Conservation (phyloP, 2,797 vertebrate genomes). For the Diceros bicornis region DNA sequence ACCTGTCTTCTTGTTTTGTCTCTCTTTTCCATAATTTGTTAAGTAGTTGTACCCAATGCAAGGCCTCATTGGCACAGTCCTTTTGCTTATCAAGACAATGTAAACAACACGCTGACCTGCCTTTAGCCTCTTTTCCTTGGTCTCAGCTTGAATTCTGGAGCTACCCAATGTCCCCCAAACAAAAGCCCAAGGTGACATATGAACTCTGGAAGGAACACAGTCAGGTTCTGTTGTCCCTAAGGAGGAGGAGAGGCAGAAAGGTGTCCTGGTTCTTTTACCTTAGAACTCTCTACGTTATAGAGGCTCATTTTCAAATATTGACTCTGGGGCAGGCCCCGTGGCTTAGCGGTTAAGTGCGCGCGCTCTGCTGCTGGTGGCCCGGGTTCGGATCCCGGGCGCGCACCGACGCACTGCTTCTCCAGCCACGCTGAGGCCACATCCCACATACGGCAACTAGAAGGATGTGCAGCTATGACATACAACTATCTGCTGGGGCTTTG, state of each 20-base stretch:
- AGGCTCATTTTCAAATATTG: constrained; percentile 8
- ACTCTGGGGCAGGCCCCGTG: not conserved
- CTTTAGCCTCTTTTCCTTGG: constrained; percentile 36
- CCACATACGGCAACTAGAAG: too few relatives aligned
- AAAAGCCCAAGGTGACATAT: not conserved
- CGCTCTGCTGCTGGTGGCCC: too few relatives aligned
- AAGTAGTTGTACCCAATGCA: not conserved
- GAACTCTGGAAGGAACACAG: not conserved
- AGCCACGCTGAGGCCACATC: too few relatives aligned
- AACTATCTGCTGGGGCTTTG: too few relatives aligned
- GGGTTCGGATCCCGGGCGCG: too few relatives aligned
- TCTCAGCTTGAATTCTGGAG: constrained; percentile 54
- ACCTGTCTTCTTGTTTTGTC: constrained; percentile 10
- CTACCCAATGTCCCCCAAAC: not conserved
- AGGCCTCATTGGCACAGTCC: not conserved
- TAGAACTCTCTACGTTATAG: not conserved
- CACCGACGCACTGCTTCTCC: too few relatives aligned
- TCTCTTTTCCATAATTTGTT: constrained; percentile 36
- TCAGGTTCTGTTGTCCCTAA: not conserved
- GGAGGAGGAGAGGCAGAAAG: not conserved
- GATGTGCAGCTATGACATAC: too few relatives aligned
- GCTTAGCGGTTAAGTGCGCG: too few relatives aligned
- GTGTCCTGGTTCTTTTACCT: not conserved
- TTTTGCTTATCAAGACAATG: constrained; percentile 52
- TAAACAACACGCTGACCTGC: not conserved